Base-by-base conservation (phyloP, 1,140 invertebrate species). In the Monomorium pharaonis region DNA sequence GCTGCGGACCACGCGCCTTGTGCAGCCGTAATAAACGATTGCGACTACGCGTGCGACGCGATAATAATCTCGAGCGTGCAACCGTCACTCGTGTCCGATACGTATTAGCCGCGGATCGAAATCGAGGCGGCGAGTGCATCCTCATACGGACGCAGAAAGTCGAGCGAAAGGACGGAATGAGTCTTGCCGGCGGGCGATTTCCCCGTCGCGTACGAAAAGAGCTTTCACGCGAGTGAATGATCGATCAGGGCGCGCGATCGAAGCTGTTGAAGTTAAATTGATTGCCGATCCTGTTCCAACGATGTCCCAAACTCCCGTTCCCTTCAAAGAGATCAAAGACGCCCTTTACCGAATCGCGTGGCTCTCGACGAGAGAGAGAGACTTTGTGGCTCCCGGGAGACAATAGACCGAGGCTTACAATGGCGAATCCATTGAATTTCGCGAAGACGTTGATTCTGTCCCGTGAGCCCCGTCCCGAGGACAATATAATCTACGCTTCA, bases 171-270 rank as follows among this genome's bases (percentile, higher is more conserved):
- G 70, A 69, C 58, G 33, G 54, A 81, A 78, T n/a, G 70, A 58
- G 27, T 30, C 30, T 56, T 62, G 70, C 76, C 62, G 49, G 42
- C 84, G 62, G 63, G 21, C 76, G 84, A 88, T 89, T 88, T 89
- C 87, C 83, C 84, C 84, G 54, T 47, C 67, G 65, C 87, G 54
- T 72, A 58, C 84, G 51, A 80, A 80, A 84, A 77, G n/a, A 84
- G 87, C 63, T 89, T 86, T 86, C 84, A 74, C 84, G 56, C 42
- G 33, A 42, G 4, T 21, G 78, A 83, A 74, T 83, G 56, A 60
- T 58, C 49, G 27, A 86, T 88, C 81, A 54, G 70, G 47, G 75
- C 86, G 83, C 75, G 58, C 47, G 86, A 88, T 86, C 84, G 54
- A 77, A 86, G 37, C 77, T 51, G 75, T 30, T 27, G 37, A 44